These are phyloP conservation scores for Chaitophorus viminalis DNA, from an alignment of 2,888 invertebrate species.

Conservation along the genomic window DNA sequence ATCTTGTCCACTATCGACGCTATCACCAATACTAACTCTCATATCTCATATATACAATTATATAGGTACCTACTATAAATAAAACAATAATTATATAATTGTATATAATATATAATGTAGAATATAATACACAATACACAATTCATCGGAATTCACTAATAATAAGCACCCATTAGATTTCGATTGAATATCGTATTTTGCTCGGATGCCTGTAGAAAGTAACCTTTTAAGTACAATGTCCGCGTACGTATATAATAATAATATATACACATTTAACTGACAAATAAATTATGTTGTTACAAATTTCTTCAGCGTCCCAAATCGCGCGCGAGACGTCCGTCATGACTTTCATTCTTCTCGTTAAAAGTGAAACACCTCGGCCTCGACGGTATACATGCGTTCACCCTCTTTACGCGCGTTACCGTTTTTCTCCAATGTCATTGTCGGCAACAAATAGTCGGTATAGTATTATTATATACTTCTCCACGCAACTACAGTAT, in stretches of 20 bases:
- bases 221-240: background rate
- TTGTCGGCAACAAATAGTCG: background rate
- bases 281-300: background rate
- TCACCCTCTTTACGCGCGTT: background rate
- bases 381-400: background rate
- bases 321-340: background rate
- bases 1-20: too few relatives aligned
- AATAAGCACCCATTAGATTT: background rate
- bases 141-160: background rate
- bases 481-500: too few relatives aligned
- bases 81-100: too few relatives aligned
- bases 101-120: too few relatives aligned
- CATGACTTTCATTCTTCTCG: constrained; percentile 27
- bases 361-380: constrained; percentile 32
- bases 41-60: too few relatives aligned
- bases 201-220: background rate
- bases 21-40: too few relatives aligned
- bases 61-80: too few relatives aligned
- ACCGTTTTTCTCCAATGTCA: constrained; percentile 16
- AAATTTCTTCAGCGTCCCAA: background rate
- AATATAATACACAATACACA: background rate
- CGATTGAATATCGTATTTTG: background rate
- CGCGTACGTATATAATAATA: background rate
- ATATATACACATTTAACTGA: background rate
- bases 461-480: too few relatives aligned